These are phyloP conservation scores for Drosophila subquinaria DNA, from an alignment of 2,888 invertebrate genomes.

Conservation along the genomic window DNA sequence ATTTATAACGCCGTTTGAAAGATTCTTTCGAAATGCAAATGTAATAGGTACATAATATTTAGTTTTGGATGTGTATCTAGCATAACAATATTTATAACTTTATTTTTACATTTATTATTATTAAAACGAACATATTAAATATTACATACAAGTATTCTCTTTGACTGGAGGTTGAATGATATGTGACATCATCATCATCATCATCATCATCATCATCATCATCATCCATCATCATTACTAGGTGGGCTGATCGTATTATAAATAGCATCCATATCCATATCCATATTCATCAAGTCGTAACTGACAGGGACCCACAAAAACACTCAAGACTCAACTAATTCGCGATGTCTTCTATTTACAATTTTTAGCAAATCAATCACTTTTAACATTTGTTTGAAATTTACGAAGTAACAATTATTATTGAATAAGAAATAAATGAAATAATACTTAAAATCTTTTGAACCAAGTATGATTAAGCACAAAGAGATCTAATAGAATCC, in stretches of 20 bases:
- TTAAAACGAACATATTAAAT: constrained; percentile 10
- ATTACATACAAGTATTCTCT: neutral
- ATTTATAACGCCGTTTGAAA: neutral
- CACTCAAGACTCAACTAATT: neutral
- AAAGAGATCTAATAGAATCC: no score
- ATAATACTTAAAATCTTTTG: no score
- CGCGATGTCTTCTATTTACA: no score
- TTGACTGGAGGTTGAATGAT: neutral
- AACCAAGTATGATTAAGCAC: no score
- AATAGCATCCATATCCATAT: neutral
- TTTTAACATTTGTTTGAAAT: no score
- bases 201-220: neutral
- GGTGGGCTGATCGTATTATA: constrained; percentile 4
- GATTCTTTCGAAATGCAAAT: neutral
- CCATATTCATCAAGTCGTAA: neutral
- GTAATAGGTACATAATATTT: neutral
- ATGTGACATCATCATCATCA: neutral
- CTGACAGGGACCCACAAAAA: neutral
- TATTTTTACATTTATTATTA: constrained; percentile 18
- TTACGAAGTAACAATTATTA: no score
- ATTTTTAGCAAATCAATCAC: no score
- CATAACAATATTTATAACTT: constrained; percentile 16
- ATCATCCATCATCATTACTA: neutral
- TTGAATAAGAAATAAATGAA: no score
- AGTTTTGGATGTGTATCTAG: neutral